Base-by-base conservation (phyloP, 2,888 invertebrate species). In the Cantharis rustica region DNA sequence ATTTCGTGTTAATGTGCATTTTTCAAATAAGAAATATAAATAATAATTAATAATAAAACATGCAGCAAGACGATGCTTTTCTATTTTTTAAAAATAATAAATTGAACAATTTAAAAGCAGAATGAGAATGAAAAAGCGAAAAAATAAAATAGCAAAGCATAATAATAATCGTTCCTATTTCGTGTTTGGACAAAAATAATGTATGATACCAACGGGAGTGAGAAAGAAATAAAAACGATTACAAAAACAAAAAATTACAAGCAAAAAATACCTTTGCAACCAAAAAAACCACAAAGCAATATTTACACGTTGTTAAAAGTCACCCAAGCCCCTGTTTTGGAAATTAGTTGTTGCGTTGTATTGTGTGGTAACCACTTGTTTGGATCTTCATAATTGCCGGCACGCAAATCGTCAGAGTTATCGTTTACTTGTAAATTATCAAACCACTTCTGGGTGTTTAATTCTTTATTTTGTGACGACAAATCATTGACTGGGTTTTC, bases 251-350 rank as follows among this genome's bases (percentile, higher is more conserved):
- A 74, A 79, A 77, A 81, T 74, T 47, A 47, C 78, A 80, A 80
- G 81, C 81, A 80, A 81, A 79, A 82, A 83, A 81, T 82, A 81
- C 82, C 82, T 82, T 84, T 82, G 69, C 82, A 81, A 83, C 82
- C 80, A 80, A 82, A 84, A 85, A 85, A 85, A 83, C 81, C 84
- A 79, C 82, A 82, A 84, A 86, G 86, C 85, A 86, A 87, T 87
- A 87, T 87, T 88, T 88, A 89, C 88, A 88, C 85, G 86, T 88
- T 88, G 85, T 86, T 87, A 87, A 88, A 89, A 86, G 87, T 86
- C 85, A 89, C 89, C 89, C 89, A 89, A 86, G 86, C 85, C 83
- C 84, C 86, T 81, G 82, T 82, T 79, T 83, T 82, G 80, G 78
- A 79, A 78, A 75, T 75, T 72, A 76, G 78, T 77, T 68, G 73